Evolutionary conservation across 2,888 invertebrate genomes (phyloP).

Genomic region (Spisula solida): DNA sequence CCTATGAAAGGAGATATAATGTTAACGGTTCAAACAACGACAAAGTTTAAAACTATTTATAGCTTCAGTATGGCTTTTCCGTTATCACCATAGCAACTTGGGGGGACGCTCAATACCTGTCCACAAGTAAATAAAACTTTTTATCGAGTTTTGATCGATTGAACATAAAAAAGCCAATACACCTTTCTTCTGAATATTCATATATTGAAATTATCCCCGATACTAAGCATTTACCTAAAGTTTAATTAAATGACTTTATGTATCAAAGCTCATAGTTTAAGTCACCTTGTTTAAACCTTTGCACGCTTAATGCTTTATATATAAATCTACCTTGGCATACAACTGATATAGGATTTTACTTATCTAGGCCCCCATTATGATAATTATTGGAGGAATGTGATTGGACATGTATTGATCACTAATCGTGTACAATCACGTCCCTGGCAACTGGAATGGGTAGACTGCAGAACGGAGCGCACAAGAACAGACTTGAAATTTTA

Average conservation of each 20-base stretch:
- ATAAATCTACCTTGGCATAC: not conserved
- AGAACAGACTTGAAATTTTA: slow-evolving; percentile 63
- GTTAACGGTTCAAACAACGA: slow-evolving; percentile 52
- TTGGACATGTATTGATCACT: slow-evolving; percentile 72
- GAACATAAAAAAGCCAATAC: slow-evolving; percentile 53
- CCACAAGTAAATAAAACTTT: slow-evolving; percentile 58
- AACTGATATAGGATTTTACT: slow-evolving; percentile 47
- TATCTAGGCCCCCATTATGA: slow-evolving; percentile 60
- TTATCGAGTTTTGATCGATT: slow-evolving; percentile 49
- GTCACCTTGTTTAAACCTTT: not conserved
- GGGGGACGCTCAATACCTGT: slow-evolving; percentile 65
- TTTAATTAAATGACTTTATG: not conserved
- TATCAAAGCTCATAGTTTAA: not conserved
- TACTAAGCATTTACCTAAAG: not conserved
- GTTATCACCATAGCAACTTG: slow-evolving; percentile 64
- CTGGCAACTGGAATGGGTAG: slow-evolving; percentile 62
- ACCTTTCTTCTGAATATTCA: slow-evolving; percentile 28
- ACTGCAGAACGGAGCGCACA: slow-evolving; percentile 40
- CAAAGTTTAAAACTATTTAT: slow-evolving; percentile 69
- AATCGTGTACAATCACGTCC: slow-evolving; percentile 70
- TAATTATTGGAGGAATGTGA: slow-evolving; percentile 61
- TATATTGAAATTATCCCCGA: not conserved
- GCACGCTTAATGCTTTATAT: not conserved
- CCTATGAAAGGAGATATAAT: slow-evolving; percentile 45
- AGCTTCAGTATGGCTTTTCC: slow-evolving; percentile 48